Conservation (phyloP, 2,888 invertebrate genomes). For the Halictus ligatus region DNA sequence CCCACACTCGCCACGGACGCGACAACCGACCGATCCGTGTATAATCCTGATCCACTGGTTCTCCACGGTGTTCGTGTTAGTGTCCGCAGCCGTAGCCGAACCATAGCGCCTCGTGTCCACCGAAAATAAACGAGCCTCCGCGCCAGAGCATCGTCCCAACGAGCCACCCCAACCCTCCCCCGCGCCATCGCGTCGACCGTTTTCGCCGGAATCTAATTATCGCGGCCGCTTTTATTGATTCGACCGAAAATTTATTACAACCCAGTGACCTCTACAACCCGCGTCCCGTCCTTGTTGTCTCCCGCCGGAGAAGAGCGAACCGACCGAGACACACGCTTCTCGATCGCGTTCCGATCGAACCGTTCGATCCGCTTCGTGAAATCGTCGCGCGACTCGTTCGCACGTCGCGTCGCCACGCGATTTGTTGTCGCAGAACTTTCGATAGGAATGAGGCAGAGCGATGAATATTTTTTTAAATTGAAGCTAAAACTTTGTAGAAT, state of each 20-base stretch:
- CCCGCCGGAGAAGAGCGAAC: too few species aligned
- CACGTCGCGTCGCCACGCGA: too few species aligned
- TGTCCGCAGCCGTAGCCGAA: neutral
- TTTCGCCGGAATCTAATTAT: constrained; percentile 63
- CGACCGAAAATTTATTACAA: constrained; percentile 31
- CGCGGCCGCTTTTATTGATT: constrained; percentile 60
- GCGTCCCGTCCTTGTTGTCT: neutral
- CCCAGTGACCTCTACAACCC: neutral
- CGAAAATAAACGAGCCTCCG: constrained; percentile 64
- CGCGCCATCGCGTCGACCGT: constrained; percentile 5
- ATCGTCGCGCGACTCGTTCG: neutral
- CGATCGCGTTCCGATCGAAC: neutral
- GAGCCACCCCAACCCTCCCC: neutral
- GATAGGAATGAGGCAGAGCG: too few species aligned
- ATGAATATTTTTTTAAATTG: too few species aligned
- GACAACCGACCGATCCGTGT: constrained; percentile 59
- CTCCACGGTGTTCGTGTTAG: constrained; percentile 6
- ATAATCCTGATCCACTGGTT: constrained; percentile 67
- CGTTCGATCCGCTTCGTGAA: neutral
- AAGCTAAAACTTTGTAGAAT: too few species aligned
- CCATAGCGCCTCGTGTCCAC: constrained; percentile 31
- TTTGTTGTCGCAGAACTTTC: too few species aligned
- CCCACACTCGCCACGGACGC: constrained; percentile 46
- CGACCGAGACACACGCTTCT: neutral
- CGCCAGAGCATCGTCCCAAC: constrained; percentile 46